Conservation (phyloP, 2,113 vertebrate species). For the Aldabrachelys gigantea region DNA sequence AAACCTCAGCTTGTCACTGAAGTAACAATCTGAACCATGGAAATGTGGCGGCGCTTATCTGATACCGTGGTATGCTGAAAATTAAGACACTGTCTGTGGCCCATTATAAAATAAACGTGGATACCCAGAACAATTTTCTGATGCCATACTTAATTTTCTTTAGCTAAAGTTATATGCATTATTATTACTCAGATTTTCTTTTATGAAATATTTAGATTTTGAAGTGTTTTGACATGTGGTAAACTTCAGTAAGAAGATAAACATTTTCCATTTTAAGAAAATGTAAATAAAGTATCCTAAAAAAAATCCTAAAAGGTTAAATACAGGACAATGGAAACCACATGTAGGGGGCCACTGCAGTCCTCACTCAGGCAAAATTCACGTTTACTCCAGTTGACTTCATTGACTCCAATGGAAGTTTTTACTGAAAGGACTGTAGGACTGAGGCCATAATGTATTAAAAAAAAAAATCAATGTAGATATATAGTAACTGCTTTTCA, state of each 20-base stretch:
- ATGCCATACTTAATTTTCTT: slow-evolving; percentile 31
- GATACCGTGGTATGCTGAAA: slow-evolving; percentile 28
- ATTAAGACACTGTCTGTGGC: slow-evolving; percentile 18
- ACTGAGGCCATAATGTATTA: accelerated
- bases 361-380: not conserved
- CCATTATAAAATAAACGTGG: slow-evolving; percentile 39
- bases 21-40: slow-evolving; percentile 40
- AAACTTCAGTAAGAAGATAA: slow-evolving; percentile 81
- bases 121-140: slow-evolving; percentile 17
- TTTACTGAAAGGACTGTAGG: not conserved
- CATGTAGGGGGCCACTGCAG: slow-evolving; percentile 55
- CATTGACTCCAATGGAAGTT: not conserved
- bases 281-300: slow-evolving; percentile 81
- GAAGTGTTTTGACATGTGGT: slow-evolving; percentile 83
- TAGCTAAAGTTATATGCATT: slow-evolving; percentile 43
- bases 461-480: slow-evolving; percentile 40
- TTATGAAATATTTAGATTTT: slow-evolving; percentile 79
- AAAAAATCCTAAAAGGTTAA: slow-evolving; percentile 77
- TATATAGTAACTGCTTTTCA: slow-evolving; percentile 49
- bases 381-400: accelerated
- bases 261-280: slow-evolving; percentile 76
- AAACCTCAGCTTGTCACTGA: not conserved
- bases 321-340: slow-evolving; percentile 80
- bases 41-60: slow-evolving; percentile 16
- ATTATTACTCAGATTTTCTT: slow-evolving; percentile 65